A percentile compares a stretch with the other conserved stretches of the same genome.
Evolutionary conservation across 2,888 invertebrate species (phyloP).

Genomic region (Lasioglossum oenotherae): DNA sequence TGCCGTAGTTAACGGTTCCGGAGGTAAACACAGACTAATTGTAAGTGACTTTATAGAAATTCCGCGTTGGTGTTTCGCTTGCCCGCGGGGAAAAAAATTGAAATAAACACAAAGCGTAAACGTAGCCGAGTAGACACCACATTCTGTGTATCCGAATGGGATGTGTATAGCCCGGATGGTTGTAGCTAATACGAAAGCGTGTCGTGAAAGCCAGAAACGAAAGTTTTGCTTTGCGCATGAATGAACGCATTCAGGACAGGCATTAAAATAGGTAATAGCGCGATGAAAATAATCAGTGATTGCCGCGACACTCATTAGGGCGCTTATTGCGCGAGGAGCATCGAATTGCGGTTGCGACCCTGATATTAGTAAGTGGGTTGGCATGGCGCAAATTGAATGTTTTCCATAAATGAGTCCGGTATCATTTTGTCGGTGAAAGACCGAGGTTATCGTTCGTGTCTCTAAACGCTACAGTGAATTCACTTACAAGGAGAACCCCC

Average conservation of each 20-base stretch:
- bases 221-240: too few species aligned
- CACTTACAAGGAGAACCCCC: too few species aligned
- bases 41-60: too few species aligned
- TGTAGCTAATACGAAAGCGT: background rate
- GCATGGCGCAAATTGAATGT: background rate
- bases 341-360: background rate
- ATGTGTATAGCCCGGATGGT: background rate
- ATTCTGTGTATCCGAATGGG: too few species aligned
- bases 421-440: background rate
- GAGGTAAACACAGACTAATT: too few species aligned
- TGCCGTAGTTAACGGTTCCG: too few species aligned
- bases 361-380: background rate
- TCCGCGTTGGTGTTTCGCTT: too few species aligned
- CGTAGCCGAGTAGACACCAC: too few species aligned
- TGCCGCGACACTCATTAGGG: background rate
- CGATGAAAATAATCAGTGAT: background rate
- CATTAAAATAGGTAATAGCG: background rate
- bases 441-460: background rate
- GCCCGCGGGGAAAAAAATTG: too few species aligned
- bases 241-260: background rate
- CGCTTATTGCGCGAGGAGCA: background rate
- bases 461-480: too few species aligned
- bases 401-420: background rate
- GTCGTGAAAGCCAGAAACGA: too few species aligned
- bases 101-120: too few species aligned